Base-by-base conservation (phyloP, 2,113 vertebrate species). In the Dunckerocampus dactyliophorus region DNA sequence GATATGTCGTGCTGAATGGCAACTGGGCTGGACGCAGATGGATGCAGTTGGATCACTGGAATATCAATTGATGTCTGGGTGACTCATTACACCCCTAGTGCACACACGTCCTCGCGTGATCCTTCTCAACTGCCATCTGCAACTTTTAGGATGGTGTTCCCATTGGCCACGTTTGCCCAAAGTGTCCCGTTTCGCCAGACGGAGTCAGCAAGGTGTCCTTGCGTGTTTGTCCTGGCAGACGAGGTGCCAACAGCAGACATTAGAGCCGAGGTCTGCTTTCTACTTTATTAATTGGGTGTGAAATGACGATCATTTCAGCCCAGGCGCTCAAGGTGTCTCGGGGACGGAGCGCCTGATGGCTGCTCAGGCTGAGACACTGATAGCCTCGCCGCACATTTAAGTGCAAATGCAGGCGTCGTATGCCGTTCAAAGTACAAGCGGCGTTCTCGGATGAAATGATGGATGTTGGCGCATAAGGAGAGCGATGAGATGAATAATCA, bases 131-230 rank as follows among this genome's bases (percentile, higher is more conserved):
- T 2, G 5, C 2, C 24, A 28, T 34, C 31, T 34, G 31, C 31
- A 34, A 34, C 31, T 34, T 46, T 46, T 6, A 17, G 16, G 16
- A 17, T 6, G 4, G 4, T 7, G 16, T 17, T 47, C 7, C 8
- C 46, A 4, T 5, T 3, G 47, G 47, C 17, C n/a, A 19, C 11
- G 76, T 83, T 85, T 81, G 82, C 67, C 75, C 79, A 74, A 84
- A 79, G 46, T 45, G 63, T 45, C 19, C 21, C 0, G 39, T 51
- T 77, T n/a, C 21, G 71, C 47, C 53, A 74, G 82, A 72, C 63
- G 5, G 65, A 45, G 64, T 59, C 7, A n/a, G 43, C 10, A 9
- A 81, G 48, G 45, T 75, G 70, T 78, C 81, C 81, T 78, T 74
- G 63, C 60, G 45, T 58, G 79, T 75, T 65, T 76, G 76, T 78